Evolutionary conservation across 2,888 invertebrate species (phyloP).

Genomic region (Catocala nupta): DNA sequence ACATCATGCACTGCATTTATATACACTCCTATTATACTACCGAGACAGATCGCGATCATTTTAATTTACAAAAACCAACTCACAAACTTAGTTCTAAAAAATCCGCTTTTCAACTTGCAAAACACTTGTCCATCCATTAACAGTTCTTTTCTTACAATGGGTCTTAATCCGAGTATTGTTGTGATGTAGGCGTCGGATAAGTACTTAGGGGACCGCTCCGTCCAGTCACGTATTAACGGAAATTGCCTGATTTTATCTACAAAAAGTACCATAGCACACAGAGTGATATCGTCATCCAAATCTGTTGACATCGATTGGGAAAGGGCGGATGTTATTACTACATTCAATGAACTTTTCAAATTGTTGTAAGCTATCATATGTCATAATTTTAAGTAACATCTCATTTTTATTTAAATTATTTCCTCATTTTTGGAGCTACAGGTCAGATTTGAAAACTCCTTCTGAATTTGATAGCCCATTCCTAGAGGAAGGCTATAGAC

Average conservation of each 20-base stretch:
- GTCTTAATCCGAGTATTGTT: constrained; percentile 7
- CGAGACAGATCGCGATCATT: too few relatives aligned
- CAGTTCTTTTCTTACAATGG: constrained; percentile 9
- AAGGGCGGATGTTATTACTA: constrained; percentile 6
- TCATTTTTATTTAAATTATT: too few relatives aligned
- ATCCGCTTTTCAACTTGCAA: not conserved
- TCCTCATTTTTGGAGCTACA: too few relatives aligned
- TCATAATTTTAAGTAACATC: too few relatives aligned
- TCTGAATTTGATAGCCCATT: too few relatives aligned
- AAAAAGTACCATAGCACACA: constrained; percentile 11
- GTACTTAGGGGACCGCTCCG: constrained; percentile 2
- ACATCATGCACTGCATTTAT: too few relatives aligned
- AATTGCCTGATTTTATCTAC: constrained; percentile 26
- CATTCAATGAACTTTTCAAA: not conserved
- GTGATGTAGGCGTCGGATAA: constrained; percentile 6
- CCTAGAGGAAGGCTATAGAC: too few relatives aligned
- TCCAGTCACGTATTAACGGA: constrained; percentile 14
- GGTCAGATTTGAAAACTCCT: too few relatives aligned
- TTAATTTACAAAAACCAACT: not conserved
- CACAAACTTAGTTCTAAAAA: not conserved
- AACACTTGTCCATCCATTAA: constrained; percentile 3
- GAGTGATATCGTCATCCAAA: constrained; percentile 16
- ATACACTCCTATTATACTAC: too few relatives aligned
- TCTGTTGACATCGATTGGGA: constrained; percentile 14
- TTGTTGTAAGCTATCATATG: not conserved